Base-by-base conservation (phyloP, 1,140 invertebrate species). In the Cyphomyrmex costatus region DNA sequence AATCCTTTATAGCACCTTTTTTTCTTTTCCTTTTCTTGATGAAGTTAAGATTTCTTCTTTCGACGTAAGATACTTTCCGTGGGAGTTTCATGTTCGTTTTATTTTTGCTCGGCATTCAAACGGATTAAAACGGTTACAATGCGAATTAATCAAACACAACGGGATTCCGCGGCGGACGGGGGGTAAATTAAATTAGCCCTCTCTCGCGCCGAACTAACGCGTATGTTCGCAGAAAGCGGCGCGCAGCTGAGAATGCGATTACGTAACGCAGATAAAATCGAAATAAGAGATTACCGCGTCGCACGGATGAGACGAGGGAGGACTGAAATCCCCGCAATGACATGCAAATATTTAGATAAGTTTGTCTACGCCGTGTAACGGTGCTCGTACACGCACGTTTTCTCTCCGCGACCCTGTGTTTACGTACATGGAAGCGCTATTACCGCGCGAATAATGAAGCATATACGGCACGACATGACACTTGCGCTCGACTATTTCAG, bases 321-420 rank as follows among this genome's bases (percentile, higher is more conserved):
- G 36, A 24, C 36, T 66, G 46, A 76, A 65, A 88, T 88, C 36
- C 78, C 36, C 77, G 78, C 53, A 74, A 87, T 66, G 73, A 87
- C 65, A 70, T 68, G 49, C 46, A 51, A 87, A 76, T 84, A 87
- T 78, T 88, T 84, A 87, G 79, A 83, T 84, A 88, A 87, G 71
- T 73, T 87, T 87, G 76, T 65, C 61, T 24, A 27, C 19, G 24
- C 7, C 73, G n/a, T 24, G 77, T 33, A 86, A 82, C 66, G 46
- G 33, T 68, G 51, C 24, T 10, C 24, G 30, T 46, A 24, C 19
- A 30, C 10, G 12, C 14, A 16, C 58, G 12, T 3, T n/a, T 42
- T 33, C 24, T 33, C 46, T 21, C 6, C 19, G 30, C 36, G 19
- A 24, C 3, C 10, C n/a, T 42, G 27, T 36, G 10, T 19, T 16